Evolutionary conservation across 2,113 vertebrate genomes (phyloP).

Genomic region (Cyphomyrus plagiostoma): DNA sequence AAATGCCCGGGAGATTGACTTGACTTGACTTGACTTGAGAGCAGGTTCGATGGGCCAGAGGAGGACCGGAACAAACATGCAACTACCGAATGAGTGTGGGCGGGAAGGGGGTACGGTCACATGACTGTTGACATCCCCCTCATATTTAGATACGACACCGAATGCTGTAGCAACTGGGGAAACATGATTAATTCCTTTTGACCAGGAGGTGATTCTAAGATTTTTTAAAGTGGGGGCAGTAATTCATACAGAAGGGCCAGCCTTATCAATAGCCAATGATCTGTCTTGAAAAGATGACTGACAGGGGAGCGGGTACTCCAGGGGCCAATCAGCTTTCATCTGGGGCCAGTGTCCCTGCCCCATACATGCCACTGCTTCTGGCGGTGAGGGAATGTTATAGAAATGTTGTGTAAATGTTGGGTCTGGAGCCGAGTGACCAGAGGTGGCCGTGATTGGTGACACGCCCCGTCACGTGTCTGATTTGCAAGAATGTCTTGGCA

Average conservation of each 20-base stretch:
- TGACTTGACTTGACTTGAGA: too few relatives aligned
- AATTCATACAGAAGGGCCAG: not conserved
- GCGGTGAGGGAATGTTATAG: not conserved
- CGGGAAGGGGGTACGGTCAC: not conserved
- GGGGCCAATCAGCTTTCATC: not conserved
- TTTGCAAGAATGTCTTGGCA: not conserved
- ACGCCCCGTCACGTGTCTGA: not conserved
- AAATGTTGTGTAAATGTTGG: not conserved
- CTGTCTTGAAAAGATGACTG: not conserved
- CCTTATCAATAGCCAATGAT: not conserved
- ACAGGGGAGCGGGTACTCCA: not conserved
- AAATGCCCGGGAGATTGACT: not conserved
- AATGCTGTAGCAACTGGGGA: not conserved
- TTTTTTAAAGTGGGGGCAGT: not conserved
- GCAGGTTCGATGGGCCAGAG: not conserved
- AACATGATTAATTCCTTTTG: not conserved
- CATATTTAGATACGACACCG: not conserved
- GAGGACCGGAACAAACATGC: not conserved
- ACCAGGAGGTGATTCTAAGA: not conserved
- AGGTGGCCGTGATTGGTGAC: not conserved
- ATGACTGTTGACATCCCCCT: not conserved
- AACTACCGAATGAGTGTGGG: not conserved
- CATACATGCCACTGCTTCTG: not conserved
- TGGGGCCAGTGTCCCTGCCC: not conserved
- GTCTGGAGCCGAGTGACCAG: not conserved